Percentiles rank a stretch among this genome's conserved stretches.
These are phyloP conservation scores for Serinus canaria DNA, from an alignment of 2,113 vertebrate genomes.

Conservation along the genomic window DNA sequence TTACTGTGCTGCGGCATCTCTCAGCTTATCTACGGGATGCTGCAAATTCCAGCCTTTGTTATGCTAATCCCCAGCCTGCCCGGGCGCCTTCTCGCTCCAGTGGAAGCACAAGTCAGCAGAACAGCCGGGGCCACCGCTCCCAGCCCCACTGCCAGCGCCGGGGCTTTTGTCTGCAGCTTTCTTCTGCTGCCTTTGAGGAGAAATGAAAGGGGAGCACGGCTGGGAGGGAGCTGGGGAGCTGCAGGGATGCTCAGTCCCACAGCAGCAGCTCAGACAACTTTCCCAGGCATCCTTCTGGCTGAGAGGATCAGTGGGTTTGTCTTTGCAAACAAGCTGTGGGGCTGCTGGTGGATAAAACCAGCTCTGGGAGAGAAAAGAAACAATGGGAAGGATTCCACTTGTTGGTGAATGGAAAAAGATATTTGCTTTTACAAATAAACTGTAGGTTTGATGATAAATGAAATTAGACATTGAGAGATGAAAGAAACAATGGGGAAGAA, in stretches of 20 bases:
- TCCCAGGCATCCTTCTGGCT: neutral
- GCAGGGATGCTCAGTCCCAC: rapidly evolving
- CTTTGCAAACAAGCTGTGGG: too few relatives aligned
- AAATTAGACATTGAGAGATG: too few relatives aligned
- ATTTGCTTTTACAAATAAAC: too few relatives aligned
- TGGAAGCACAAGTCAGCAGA: constrained; percentile 27
- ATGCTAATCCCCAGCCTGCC: constrained; percentile 39
- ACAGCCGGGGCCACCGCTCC: neutral
- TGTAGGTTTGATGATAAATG: too few relatives aligned
- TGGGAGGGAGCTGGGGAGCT: neutral
- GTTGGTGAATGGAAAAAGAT: too few relatives aligned
- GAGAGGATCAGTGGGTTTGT: too few relatives aligned
- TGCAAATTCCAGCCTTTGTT: constrained; percentile 33
- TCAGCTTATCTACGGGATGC: neutral
- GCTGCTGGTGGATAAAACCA: too few relatives aligned
- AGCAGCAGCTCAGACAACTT: neutral
- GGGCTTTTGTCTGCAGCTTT: neutral
- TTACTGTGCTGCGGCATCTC: neutral
- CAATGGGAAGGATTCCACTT: too few relatives aligned
- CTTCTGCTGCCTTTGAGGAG: neutral
- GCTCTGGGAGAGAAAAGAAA: too few relatives aligned
- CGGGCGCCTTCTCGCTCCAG: neutral
- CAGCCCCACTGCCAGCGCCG: neutral
- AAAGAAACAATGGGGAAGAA: too few relatives aligned
- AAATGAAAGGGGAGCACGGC: neutral